Percentiles rank a stretch among this genome's conserved stretches.
phyloP scores from a whole-genome alignment of 1,140 invertebrate genomes.

The Camponotus pennsylvanicus region DNA sequence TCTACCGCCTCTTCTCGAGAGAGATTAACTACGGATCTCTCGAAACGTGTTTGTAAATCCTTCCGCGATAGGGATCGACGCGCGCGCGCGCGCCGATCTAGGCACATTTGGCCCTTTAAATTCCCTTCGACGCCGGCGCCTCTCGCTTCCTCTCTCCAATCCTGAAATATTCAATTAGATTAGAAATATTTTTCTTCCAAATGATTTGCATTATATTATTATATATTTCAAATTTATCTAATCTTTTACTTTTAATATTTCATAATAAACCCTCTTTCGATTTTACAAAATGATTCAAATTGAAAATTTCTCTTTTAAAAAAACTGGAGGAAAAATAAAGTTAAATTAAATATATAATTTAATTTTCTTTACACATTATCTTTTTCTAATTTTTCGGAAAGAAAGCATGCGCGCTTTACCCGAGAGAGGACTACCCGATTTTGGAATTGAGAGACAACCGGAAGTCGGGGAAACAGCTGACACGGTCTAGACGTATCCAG shows the following conservation, averaged over 20 bases:
- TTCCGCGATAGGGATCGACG: constrained; percentile 47
- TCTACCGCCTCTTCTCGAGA: neutral
- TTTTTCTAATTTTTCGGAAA: neutral
- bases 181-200: neutral
- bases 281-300: neutral
- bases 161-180: neutral
- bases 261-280: too few relatives aligned
- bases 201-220: neutral
- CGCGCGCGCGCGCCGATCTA: constrained; percentile 26
- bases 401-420: neutral
- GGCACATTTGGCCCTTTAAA: constrained; percentile 39
- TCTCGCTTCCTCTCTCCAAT: neutral
- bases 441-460: neutral
- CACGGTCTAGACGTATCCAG: neutral
- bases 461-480: constrained; percentile 49
- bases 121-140: constrained; percentile 37
- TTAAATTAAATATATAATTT: neutral
- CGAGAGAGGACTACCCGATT: neutral
- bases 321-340: neutral
- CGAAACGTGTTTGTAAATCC: constrained; percentile 53
- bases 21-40: constrained; percentile 47
- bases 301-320: neutral
- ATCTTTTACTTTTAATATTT: neutral
- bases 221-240: neutral
- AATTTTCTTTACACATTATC: constrained; percentile 3